phyloP scores from a whole-genome alignment of 1,140 invertebrate species.

The Armadillidium nasatum region DNA sequence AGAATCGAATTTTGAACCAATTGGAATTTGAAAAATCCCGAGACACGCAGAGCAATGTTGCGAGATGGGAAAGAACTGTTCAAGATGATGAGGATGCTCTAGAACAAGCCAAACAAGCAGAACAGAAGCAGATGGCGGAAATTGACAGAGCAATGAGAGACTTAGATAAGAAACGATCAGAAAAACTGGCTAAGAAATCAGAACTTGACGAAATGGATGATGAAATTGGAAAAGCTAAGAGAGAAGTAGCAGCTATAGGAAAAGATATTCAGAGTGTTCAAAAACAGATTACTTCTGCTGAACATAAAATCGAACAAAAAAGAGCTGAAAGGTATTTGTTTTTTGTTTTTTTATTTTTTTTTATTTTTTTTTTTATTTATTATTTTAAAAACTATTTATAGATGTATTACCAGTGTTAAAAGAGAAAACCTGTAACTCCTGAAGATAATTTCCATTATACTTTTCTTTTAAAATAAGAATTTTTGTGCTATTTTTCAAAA shows the following conservation, averaged over 20 bases:
- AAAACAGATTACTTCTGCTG: slow-evolving; percentile 76
- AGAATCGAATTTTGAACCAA: slow-evolving; percentile 89
- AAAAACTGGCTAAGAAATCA: slow-evolving; percentile 71
- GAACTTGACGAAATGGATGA: slow-evolving; percentile 71
- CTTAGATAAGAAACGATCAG: slow-evolving; percentile 72
- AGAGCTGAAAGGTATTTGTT: slow-evolving; percentile 65
- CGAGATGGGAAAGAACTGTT: slow-evolving; percentile 86
- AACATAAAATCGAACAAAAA: slow-evolving; percentile 85
- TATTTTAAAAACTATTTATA: too few relatives aligned
- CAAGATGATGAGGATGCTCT: slow-evolving; percentile 89
- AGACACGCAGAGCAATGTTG: slow-evolving; percentile 87
- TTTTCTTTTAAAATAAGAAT: too few relatives aligned
- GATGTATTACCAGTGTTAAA: too few relatives aligned
- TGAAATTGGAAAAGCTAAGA: slow-evolving; percentile 62
- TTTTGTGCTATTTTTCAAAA: too few relatives aligned
- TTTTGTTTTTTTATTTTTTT: not conserved
- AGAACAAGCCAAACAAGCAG: slow-evolving; percentile 78
- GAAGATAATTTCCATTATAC: too few relatives aligned
- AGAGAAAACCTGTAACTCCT: too few relatives aligned
- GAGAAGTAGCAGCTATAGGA: slow-evolving; percentile 76
- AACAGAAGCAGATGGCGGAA: slow-evolving; percentile 59
- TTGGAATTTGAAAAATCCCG: slow-evolving; percentile 93
- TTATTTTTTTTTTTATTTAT: too few relatives aligned
- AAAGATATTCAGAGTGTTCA: slow-evolving; percentile 86
- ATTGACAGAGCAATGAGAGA: slow-evolving; percentile 84